These are phyloP conservation scores for Linyphia triangularis DNA, from an alignment of 2,888 invertebrate species.

Conservation along the genomic window DNA sequence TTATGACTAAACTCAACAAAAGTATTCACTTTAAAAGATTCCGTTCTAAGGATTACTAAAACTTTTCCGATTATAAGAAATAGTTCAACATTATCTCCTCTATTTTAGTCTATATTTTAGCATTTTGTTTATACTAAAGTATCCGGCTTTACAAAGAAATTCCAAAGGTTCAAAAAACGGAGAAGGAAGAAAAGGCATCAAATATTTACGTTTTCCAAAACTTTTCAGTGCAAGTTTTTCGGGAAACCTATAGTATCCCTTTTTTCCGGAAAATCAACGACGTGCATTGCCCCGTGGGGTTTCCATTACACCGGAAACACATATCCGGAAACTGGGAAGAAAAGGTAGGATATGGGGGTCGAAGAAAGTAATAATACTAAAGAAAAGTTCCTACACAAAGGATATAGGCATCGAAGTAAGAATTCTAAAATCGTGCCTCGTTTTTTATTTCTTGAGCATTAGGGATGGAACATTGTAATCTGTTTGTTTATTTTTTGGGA, in stretches of 20 bases:
- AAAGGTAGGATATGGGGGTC: slow-evolving; percentile 1
- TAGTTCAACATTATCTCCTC: no score
- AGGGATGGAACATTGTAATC: not conserved
- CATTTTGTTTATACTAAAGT: not conserved
- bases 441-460: not conserved
- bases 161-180: not conserved
- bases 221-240: not conserved
- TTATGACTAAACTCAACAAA: no score
- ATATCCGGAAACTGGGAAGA: slow-evolving; percentile 44
- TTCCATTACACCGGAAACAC: slow-evolving; percentile 44
- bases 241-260: not conserved
- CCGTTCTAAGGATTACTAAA: no score
- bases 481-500: slow-evolving; percentile 31
- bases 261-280: slow-evolving; percentile 21
- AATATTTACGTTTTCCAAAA: not conserved
- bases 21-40: no score
- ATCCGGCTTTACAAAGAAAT: not conserved
- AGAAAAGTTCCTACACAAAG: slow-evolving; percentile 37
- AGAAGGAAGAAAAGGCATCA: not conserved
- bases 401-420: slow-evolving; percentile 6
- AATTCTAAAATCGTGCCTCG: slow-evolving; percentile 15
- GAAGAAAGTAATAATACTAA: not conserved
- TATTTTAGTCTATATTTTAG: no score
- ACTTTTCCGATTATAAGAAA: no score
- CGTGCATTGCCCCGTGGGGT: slow-evolving; percentile 18